Evolutionary conservation across 2,113 vertebrate genomes (phyloP), one percentile per base, ranked within the genome.

Genomic region (Eurypyga helias): DNA sequence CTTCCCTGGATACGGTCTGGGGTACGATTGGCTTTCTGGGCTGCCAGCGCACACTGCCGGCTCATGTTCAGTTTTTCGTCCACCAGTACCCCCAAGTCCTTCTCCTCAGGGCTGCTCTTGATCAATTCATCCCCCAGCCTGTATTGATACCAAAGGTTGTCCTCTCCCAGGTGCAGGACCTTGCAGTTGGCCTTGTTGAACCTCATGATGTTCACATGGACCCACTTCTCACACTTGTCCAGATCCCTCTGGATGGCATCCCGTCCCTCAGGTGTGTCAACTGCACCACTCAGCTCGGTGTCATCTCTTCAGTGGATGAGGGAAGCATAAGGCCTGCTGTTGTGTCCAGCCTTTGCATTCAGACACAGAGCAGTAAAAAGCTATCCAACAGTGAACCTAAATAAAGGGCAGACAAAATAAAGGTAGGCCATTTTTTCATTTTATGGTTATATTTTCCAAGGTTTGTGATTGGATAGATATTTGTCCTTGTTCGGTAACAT

Each of bases 21-120:
- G 31, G 43, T 3, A 13, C 0, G 0, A 0, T 2, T 60, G 13
- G 16, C 9, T 7, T 81, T 88, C 69, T 62, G 52, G 45, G 52
- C 61, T 55, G 54, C 0, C 6, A 33, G 15, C 0, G 2, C 24
- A 17, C 45, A 26, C 6, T 60, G 18, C 21, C 0, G 1, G 24
- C 4, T 46, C 10, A 2, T 8, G 25, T 46, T 25, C 1, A 6
- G 28, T 4, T 70, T 83, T 48, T 69, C n/a, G 60, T 24, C 11
- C 6, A 33, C 15, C 38, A 38, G 20, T 9, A 60, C 1, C 7
- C 11, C 1, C 60, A 73, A 29, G 18, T 29, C 15, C 9, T 45
- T 77, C 36, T 78, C 2, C 0, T 0, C 29, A 58, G n/a, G n/a
- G n/a, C 54, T 78, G n/a, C 10, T 79, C 33, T 48, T 36, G 76